phyloP scores from a whole-genome alignment of 2,888 invertebrate genomes.

The Chloroclystis v-ata region DNA sequence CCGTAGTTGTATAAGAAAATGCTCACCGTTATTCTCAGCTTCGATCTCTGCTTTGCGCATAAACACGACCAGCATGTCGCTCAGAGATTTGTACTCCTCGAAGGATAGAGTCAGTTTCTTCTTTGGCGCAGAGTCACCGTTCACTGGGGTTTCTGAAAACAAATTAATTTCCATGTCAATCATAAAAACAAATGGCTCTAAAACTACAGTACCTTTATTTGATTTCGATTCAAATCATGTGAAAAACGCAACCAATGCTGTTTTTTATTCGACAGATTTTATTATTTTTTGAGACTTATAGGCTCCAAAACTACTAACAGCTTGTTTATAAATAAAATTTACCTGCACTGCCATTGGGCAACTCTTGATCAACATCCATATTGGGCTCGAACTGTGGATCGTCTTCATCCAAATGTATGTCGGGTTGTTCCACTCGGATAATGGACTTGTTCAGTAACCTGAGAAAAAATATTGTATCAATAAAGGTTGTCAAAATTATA shows the following conservation, averaged over 20 bases:
- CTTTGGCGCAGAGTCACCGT: slow-evolving; percentile 73
- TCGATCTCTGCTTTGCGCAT: slow-evolving; percentile 91
- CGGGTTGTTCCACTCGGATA: slow-evolving; percentile 97
- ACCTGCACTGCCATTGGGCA: slow-evolving; percentile 48
- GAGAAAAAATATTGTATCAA: background rate
- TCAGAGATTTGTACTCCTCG: slow-evolving; percentile 95
- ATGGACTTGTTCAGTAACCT: slow-evolving; percentile 96
- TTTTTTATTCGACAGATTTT: too few species aligned
- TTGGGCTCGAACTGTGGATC: slow-evolving; percentile 73
- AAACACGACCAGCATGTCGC: slow-evolving; percentile 93
- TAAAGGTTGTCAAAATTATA: too few species aligned
- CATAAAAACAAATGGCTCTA: too few species aligned
- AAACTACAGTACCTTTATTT: too few species aligned
- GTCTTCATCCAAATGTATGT: slow-evolving; percentile 94
- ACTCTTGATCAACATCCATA: slow-evolving; percentile 78
- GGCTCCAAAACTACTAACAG: too few species aligned
- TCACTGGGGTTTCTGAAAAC: slow-evolving; percentile 46
- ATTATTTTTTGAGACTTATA: too few species aligned
- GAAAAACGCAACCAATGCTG: too few species aligned
- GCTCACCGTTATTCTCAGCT: slow-evolving; percentile 80
- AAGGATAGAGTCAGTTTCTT: slow-evolving; percentile 90
- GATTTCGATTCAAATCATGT: too few species aligned
- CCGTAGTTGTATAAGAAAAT: too few species aligned
- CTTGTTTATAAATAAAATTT: too few species aligned
- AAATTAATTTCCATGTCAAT: too few species aligned